Evolutionary conservation across 2,888 invertebrate genomes (phyloP).

Genomic region (Oligia fasciuncula): DNA sequence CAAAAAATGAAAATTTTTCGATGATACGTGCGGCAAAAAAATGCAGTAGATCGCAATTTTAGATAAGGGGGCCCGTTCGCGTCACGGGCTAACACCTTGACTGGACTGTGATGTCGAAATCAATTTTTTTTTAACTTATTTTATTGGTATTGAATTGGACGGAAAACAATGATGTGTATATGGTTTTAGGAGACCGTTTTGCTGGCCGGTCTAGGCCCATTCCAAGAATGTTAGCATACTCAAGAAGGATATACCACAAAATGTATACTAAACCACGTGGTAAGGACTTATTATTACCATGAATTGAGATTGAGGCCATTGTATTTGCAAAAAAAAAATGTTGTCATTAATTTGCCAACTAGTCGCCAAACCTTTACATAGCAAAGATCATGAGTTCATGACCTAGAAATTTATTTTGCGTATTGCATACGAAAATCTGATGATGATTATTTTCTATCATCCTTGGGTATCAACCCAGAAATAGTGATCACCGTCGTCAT

Average conservation of each 20-base stretch:
- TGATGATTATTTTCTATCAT: background rate
- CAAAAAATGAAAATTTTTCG: background rate
- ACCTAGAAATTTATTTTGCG: background rate
- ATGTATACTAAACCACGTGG: conserved; percentile 36
- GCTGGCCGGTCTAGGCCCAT: conserved; percentile 10
- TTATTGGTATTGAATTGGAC: background rate
- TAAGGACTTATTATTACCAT: conserved; percentile 49
- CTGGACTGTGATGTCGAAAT: background rate
- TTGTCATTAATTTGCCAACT: background rate
- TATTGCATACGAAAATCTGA: background rate
- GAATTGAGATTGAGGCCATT: background rate
- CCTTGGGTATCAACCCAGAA: background rate
- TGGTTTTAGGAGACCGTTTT: conserved; percentile 45
- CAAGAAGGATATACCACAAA: conserved; percentile 18
- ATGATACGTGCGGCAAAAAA: background rate
- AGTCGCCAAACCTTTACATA: background rate
- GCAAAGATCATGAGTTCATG: background rate
- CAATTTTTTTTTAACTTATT: background rate
- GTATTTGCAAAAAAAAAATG: background rate
- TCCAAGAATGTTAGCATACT: conserved; percentile 14
- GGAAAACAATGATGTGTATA: conserved; percentile 35
- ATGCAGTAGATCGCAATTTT: background rate
- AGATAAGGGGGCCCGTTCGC: background rate
- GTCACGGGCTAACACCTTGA: background rate
- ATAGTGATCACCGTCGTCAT: background rate